Base-by-base conservation (phyloP, 2,888 invertebrate genomes). In the Agriopis aurantiaria region DNA sequence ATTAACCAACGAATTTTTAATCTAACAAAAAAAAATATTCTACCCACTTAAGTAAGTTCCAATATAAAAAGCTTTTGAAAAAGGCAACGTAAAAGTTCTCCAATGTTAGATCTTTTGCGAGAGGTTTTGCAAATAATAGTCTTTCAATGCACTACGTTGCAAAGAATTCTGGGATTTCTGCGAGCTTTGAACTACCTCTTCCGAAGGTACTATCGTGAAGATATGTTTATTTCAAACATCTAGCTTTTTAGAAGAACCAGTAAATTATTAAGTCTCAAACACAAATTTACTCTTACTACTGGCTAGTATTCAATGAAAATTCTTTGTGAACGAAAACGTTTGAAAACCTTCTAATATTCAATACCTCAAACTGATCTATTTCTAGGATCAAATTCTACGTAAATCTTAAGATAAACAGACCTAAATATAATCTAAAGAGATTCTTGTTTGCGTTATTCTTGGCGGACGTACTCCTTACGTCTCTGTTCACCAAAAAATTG, bases 381-480 rank as follows among this genome's bases (percentile, higher is more conserved):
- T 14, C 58, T 46, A 33, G 33, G 46, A 57, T 43, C 17, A 17
- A 61, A 58, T 49, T 62, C 46, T 52, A 48, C 12, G 11, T 11
- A 23, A 48, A 53, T 43, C 45, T 43, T n/a, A 62, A 59, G 51
- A 63, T 49, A 63, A 69, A 62, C 46, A 65, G 8, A 45, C 0
- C 57, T 65, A 58, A 65, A 69, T 61, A 55, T 67, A 68, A 40
- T 33, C 14, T 49, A 49, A 49, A 41, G 48, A 68, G 59, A 53
- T 53, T 61, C 51, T n/a, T 53, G 43, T 33, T 55, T 23, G 48
- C 23, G 43, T 59, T 67, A 61, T 68, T 62, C 62, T 66, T 64
- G 71, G 53, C 68, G 46, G 53, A 61, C 49, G 46, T 51, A 17
- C 40, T 52, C 33, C 53, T 59, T 49, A 69, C 65, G 67, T 69